These are phyloP conservation scores for Ditula angustiorana DNA, from an alignment of 2,888 invertebrate species.

Conservation along the genomic window DNA sequence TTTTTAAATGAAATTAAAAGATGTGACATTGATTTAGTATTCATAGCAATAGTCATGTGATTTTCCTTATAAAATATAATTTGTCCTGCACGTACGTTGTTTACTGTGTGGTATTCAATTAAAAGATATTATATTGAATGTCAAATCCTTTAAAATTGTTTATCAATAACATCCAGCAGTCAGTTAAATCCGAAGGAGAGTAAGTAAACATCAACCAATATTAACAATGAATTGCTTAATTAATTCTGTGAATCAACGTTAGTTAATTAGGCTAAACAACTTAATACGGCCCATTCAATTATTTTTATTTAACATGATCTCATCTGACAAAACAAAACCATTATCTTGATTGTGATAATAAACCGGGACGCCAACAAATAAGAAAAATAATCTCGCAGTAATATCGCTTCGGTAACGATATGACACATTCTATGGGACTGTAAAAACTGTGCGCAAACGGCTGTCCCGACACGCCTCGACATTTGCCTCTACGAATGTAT, in stretches of 20 bases:
- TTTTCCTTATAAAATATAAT: no score
- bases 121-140: no score
- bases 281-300: constrained; percentile 2
- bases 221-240: background rate
- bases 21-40: no score
- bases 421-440: constrained; percentile 57
- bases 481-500: constrained; percentile 73
- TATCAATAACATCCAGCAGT: no score
- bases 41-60: no score
- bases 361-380: constrained; percentile 44
- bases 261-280: background rate
- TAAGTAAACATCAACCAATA: background rate
- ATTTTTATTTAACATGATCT: constrained; percentile 41
- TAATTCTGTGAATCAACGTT: no score
- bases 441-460: constrained; percentile 73
- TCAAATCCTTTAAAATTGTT: no score
- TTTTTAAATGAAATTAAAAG: no score
- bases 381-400: constrained; percentile 50
- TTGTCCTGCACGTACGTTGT: no score
- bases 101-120: no score
- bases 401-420: constrained; percentile 59
- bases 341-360: constrained; percentile 39
- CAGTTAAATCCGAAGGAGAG: no score
- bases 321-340: constrained; percentile 38
- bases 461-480: constrained; percentile 71